Conservation (phyloP, 1,140 invertebrate species). For the Diorhabda sublineata region DNA sequence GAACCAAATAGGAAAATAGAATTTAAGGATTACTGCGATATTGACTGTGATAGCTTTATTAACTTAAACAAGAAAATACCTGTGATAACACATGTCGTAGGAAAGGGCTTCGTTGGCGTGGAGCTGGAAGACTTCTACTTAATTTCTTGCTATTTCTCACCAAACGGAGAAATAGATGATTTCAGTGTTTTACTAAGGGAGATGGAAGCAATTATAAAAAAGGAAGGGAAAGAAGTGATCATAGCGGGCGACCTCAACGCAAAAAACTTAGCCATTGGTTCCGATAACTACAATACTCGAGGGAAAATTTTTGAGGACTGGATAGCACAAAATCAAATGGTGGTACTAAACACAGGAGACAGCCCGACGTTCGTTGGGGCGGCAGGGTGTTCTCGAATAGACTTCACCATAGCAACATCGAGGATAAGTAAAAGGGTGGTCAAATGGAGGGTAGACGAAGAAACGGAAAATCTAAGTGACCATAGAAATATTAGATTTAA, state of each 20-base stretch:
- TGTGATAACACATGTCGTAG: no score
- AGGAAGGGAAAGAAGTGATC: background rate
- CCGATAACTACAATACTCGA: background rate
- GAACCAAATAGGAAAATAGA: no score
- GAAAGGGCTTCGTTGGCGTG: background rate
- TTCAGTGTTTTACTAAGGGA: background rate
- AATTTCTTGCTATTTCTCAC: constrained; percentile 1
- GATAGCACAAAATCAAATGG: background rate
- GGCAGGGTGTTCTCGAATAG: background rate
- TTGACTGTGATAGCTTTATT: no score
- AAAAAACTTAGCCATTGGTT: background rate
- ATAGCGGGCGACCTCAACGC: background rate
- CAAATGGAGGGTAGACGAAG: background rate
- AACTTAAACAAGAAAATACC: no score
- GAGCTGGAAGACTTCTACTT: background rate
- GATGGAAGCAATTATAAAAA: background rate
- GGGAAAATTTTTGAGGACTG: background rate
- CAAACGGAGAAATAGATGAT: background rate
- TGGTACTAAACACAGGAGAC: background rate
- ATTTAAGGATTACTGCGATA: no score
- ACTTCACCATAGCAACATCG: background rate
- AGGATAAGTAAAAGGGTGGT: background rate
- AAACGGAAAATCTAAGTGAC: background rate
- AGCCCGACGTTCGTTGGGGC: background rate
- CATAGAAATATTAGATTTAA: no score